Conservation (phyloP, 2,113 vertebrate species). For the Naja naja region DNA sequence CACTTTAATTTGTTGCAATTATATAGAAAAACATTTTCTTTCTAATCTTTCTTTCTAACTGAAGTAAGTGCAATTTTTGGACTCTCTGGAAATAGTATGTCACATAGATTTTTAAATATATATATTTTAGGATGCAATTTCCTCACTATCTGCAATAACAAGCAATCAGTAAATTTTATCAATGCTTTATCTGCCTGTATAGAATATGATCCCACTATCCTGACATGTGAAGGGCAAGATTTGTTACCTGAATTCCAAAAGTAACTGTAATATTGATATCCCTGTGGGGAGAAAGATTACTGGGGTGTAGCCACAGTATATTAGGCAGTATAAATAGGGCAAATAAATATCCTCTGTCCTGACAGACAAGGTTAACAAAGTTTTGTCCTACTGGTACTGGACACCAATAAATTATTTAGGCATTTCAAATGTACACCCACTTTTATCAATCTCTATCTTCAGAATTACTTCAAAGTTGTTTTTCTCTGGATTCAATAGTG, state of each 20-base stretch:
- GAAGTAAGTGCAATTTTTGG: constrained; percentile 60
- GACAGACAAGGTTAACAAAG: fast-evolving
- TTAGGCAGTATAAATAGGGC: neutral
- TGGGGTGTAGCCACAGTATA: constrained; percentile 10
- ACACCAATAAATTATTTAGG: neutral
- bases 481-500: neutral
- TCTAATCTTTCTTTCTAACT: constrained; percentile 56
- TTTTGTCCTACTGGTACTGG: neutral
- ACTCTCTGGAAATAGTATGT: constrained; percentile 61
- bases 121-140: constrained; percentile 68
- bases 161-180: constrained; percentile 68
- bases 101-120: neutral
- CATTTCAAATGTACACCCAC: neutral
- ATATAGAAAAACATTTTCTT: constrained; percentile 61
- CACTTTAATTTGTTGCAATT: constrained; percentile 62
- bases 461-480: neutral
- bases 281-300: constrained; percentile 39
- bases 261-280: constrained; percentile 32
- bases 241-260: constrained; percentile 48
- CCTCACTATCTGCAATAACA: constrained; percentile 64
- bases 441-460: neutral
- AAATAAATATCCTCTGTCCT: neutral
- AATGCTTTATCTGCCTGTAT: constrained; percentile 66
- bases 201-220: constrained; percentile 51
- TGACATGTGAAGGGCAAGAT: constrained; percentile 54